Conservation (phyloP, 2,797 vertebrate genomes). For the Psittacula derbiana region DNA sequence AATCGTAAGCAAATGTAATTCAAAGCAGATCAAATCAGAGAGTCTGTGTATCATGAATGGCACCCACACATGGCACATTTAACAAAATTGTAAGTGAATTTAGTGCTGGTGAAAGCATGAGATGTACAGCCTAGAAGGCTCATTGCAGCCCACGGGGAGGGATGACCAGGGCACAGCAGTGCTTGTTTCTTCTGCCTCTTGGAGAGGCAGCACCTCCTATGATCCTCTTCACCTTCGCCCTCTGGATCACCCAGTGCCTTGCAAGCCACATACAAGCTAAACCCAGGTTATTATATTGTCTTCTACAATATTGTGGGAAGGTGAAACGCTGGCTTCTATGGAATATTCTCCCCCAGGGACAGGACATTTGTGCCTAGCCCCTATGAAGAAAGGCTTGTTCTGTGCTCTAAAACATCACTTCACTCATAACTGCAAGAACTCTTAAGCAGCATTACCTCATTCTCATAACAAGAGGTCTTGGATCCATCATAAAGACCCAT, state of each 20-base stretch:
- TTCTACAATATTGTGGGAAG: rapidly evolving
- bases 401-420: neutral
- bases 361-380: neutral
- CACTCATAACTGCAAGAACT: neutral
- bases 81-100: neutral
- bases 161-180: neutral
- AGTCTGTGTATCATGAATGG: neutral
- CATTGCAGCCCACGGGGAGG: rapidly evolving
- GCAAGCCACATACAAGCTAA: neutral
- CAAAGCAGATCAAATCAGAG: slow-evolving; percentile 21
- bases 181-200: neutral
- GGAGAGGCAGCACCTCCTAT: neutral
- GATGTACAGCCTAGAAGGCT: neutral
- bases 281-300: rapidly evolving
- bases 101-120: neutral
- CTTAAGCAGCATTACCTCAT: neutral
- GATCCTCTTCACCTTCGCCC: rapidly evolving
- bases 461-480: neutral
- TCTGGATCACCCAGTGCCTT: neutral
- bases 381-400: neutral
- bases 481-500: neutral
- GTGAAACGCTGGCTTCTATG: neutral
- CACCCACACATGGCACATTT: neutral
- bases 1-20: slow-evolving; percentile 2
- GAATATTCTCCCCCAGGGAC: neutral